Evolutionary conservation across 2,113 vertebrate genomes (phyloP), one percentile per base, ranked within the genome.

Genomic region (Bettongia penicillata): DNA sequence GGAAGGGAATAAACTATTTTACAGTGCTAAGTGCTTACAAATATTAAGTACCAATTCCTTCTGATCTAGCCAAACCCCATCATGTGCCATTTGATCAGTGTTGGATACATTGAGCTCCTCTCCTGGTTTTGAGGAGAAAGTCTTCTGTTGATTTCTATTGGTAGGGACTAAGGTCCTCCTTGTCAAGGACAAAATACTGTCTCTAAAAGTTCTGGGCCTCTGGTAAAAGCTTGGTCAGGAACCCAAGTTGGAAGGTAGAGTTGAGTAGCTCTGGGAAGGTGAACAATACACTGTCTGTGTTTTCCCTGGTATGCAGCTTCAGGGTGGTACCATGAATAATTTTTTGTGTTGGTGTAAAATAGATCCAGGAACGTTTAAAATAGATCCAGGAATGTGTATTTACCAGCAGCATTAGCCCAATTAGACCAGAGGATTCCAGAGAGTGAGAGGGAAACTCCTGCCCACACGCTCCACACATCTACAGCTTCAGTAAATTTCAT

Each of bases 401-500:
- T 55, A 47, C 22, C 1, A 91, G 16, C 11, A 50, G 90, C 24
- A 94, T 84, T 84, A 84, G n/a, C 68, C 68, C n/a, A 84, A 43
- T 84, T 77, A 94, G 68, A 52, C 8, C 23, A 53, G 90, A 93
- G 47, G 9, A 2, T 22, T 2, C 7, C 31, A 53, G 48, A 47
- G 9, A 47, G 3, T 1, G 24, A 19, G 47, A 22, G 61, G 24
- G 37, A 91, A 77, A 47, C 23, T 51, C n/a, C 52, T 50, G 6
- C 11, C 2, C 16, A 43, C 0, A 31, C 8, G 31, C 4, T 22
- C 0, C 26, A 84, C 1, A n/a, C 28, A 43, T 10, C 1, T 31
- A 48, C 23, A 93, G 47, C 50, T 91, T 48, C 31, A 93, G 12
- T 93, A 48, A 93, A 43, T 37, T 50, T 1, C 28, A 3, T 48